Base-by-base conservation (phyloP, 2,113 vertebrate species). In the Passer domesticus region DNA sequence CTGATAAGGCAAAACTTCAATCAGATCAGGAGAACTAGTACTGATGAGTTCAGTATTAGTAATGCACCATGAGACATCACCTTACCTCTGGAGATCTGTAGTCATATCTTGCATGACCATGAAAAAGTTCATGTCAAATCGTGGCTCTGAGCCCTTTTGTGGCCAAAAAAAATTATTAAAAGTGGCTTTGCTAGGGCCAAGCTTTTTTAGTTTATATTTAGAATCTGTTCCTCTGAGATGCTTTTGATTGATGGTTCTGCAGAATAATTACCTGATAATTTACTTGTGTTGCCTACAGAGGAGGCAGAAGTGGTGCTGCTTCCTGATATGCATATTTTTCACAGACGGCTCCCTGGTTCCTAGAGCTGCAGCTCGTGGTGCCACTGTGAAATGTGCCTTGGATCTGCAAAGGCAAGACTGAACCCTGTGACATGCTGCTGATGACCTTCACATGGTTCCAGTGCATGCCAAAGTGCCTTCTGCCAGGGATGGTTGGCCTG, bases 371-470 rank as follows among this genome's bases (percentile, higher is more conserved):
- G 33, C 17, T 49, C 10, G 68, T 87, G 14, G 24, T 76, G 58
- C 12, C 31, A 41, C 24, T 31, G 17, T 39, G n/a, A 53, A 44
- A 62, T 1, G 2, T 60, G 52, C 23, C 30, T 66, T 69, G 46
- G 16, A 62, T 14, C 20, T 66, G 18, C 33, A 62, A 47, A 3
- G 10, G 28, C 17, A 50, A 33, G 15, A 17, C 20, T 49, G 56
- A 83, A 10, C 10, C 31, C 19, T 46, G 52, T 35, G 52, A 27
- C 0, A 7, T 66, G 19, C 14, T 5, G 0, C 22, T 10, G 11
- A 11, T 0, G 1, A 59, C 56, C 28, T 63, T n/a, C n/a, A 30
- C 23, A 13, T 6, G 11, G 15, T 49, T 24, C 22, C 17, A 68
- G 49, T 17, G 22, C 24, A 55, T 25, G 33, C 15, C 53, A 47